Percentiles rank a stretch among this genome's conserved stretches.
phyloP scores from a whole-genome alignment of 2,888 invertebrate genomes.

The Mythimna ferrago region DNA sequence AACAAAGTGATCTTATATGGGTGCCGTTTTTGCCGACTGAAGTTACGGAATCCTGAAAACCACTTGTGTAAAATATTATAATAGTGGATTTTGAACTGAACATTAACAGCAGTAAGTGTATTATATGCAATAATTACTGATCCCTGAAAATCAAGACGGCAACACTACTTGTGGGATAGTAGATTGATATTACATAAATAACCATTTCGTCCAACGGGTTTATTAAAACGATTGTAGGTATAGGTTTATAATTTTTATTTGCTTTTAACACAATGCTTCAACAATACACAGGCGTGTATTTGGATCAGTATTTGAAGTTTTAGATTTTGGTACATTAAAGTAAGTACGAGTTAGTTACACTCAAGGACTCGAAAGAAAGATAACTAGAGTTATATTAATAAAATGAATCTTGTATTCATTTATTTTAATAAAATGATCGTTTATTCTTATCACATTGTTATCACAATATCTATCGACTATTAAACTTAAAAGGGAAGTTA shows the following conservation, averaged over 20 bases:
- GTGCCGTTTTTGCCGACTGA: no score
- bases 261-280: conserved; percentile 22
- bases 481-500: conserved; percentile 58
- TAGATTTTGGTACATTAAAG: neutral
- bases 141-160: no score
- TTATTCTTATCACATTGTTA: conserved; percentile 47
- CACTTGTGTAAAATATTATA: no score
- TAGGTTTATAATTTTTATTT: conserved; percentile 33
- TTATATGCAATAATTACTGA: no score
- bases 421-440: conserved; percentile 18
- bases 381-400: neutral
- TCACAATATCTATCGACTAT: conserved; percentile 56
- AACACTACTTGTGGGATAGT: no score
- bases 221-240: conserved; percentile 26
- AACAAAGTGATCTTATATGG: no score
- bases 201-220: neutral
- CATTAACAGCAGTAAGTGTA: no score
- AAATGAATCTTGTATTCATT: conserved; percentile 16
- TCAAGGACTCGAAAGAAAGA: conserved; percentile 11
- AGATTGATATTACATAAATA: neutral
- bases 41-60: no score
- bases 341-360: neutral
- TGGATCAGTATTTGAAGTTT: conserved; percentile 6
- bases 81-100: no score
- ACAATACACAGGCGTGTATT: neutral